Evolutionary conservation across 2,113 vertebrate species (phyloP).

Genomic region (Zootoca vivipara): DNA sequence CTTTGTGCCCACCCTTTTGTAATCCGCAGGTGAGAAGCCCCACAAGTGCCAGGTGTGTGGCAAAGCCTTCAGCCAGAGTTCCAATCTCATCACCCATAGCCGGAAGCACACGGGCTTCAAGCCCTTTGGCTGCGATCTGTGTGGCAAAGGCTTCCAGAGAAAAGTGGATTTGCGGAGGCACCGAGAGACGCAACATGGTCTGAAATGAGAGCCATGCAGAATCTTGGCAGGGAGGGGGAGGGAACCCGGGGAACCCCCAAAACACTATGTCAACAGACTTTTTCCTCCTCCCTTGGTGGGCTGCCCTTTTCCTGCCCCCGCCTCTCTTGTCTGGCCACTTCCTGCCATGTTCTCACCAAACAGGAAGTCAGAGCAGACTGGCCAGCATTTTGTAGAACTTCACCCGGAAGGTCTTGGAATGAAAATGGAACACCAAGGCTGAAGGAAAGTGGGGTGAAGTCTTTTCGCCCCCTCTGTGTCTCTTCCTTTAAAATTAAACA

Average conservation of each 20-base stretch:
- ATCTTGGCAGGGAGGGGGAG: rapidly evolving
- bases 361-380: conserved; percentile 11
- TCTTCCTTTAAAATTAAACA: conserved; percentile 59
- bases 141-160: conserved; percentile 96
- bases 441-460: not conserved
- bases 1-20: conserved; percentile 17
- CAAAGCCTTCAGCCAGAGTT: conserved; percentile 99
- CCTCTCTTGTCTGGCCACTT: conserved; percentile 12
- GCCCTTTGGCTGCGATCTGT: conserved; percentile 95
- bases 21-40: conserved; percentile 91
- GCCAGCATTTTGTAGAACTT: conserved; percentile 35
- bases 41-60: conserved; percentile 99
- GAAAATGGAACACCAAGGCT: conserved; percentile 43
- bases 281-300: conserved; percentile 31
- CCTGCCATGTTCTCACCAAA: conserved; percentile 38
- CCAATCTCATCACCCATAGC: conserved; percentile 98
- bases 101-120: conserved; percentile 98
- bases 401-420: conserved; percentile 21
- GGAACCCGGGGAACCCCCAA: conserved; percentile 5
- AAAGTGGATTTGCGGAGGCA: conserved; percentile 97
- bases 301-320: not conserved
- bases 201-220: conserved; percentile 81
- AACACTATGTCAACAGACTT: conserved; percentile 74
- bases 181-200: conserved; percentile 94
- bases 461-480: conserved; percentile 7